Evolutionary conservation across 1,140 invertebrate species (phyloP).

Genomic region (Lasaia peninsularis): DNA sequence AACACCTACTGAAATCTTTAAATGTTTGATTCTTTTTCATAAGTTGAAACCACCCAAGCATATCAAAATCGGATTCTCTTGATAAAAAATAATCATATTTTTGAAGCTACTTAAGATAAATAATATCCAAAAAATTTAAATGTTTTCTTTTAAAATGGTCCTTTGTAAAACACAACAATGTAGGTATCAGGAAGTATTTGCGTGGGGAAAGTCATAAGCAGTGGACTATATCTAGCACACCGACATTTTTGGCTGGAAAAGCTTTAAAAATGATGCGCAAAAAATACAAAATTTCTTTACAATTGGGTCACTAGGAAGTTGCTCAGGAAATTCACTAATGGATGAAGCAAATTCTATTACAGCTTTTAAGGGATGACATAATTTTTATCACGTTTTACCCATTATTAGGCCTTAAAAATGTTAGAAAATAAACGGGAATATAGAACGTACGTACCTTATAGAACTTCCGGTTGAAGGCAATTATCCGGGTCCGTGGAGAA

Average conservation of each 20-base stretch:
- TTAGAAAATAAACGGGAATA: not conserved
- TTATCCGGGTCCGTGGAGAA: not conserved
- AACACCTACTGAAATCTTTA: too few relatives aligned
- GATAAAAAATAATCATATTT: too few relatives aligned
- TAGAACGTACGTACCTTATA: not conserved
- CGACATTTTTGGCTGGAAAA: not conserved
- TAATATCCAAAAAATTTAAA: too few relatives aligned
- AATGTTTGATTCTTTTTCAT: too few relatives aligned
- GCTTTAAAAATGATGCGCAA: not conserved
- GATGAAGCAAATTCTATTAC: constrained; percentile 12
- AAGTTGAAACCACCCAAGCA: too few relatives aligned
- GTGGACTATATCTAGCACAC: not conserved
- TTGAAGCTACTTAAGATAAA: too few relatives aligned
- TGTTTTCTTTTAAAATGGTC: too few relatives aligned
- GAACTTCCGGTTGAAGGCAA: not conserved
- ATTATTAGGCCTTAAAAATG: not conserved
- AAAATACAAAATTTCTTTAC: constrained; percentile 14
- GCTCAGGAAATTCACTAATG: constrained; percentile 27
- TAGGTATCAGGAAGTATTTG: too few relatives aligned
- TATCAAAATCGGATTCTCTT: too few relatives aligned
- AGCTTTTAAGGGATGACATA: constrained; percentile 5
- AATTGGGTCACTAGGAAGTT: constrained; percentile 21
- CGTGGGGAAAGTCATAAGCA: not conserved
- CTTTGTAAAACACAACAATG: not conserved
- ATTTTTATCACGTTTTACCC: not conserved